Evolutionary conservation across 2,888 invertebrate species (phyloP).

Genomic region (Ophion costatus): DNA sequence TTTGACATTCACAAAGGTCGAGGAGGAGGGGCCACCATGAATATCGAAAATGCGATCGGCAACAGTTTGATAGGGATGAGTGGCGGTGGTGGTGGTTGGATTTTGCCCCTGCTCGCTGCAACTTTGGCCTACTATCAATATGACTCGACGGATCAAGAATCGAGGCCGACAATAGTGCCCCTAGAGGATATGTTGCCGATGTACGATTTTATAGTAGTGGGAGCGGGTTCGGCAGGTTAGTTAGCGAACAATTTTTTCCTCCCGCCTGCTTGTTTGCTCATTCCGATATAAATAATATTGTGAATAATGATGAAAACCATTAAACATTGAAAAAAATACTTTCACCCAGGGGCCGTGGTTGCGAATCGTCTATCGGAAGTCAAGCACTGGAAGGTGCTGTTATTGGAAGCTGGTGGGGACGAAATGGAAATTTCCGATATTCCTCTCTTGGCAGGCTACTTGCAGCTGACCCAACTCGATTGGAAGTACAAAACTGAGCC

Average conservation of each 20-base stretch:
- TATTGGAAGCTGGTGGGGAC: conserved; percentile 95
- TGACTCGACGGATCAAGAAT: conserved; percentile 93
- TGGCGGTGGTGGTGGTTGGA: conserved; percentile 89
- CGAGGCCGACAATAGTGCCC: conserved; percentile 89
- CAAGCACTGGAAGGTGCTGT: conserved; percentile 91
- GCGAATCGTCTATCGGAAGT: conserved; percentile 93
- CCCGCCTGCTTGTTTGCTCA: too few species aligned
- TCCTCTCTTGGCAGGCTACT: conserved; percentile 93
- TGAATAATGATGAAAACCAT: background rate
- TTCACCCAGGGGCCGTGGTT: conserved; percentile 89
- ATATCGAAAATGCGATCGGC: conserved; percentile 76
- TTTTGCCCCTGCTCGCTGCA: conserved; percentile 93
- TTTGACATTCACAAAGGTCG: conserved; percentile 9
- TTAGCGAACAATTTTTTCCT: background rate
- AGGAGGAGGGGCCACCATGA: conserved; percentile 71
- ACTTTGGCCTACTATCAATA: conserved; percentile 94
- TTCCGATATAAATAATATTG: too few species aligned
- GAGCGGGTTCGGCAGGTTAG: conserved; percentile 93
- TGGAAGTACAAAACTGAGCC: conserved; percentile 98
- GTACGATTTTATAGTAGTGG: conserved; percentile 94
- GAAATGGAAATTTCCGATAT: conserved; percentile 96
- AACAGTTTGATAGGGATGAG: conserved; percentile 82
- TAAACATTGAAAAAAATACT: background rate
- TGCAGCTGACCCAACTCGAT: conserved; percentile 94
- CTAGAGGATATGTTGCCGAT: conserved; percentile 87